Percentiles rank a stretch among this genome's conserved stretches.
These are phyloP conservation scores for Meleagris gallopavo DNA, from an alignment of 2,113 vertebrate species.

Conservation along the genomic window DNA sequence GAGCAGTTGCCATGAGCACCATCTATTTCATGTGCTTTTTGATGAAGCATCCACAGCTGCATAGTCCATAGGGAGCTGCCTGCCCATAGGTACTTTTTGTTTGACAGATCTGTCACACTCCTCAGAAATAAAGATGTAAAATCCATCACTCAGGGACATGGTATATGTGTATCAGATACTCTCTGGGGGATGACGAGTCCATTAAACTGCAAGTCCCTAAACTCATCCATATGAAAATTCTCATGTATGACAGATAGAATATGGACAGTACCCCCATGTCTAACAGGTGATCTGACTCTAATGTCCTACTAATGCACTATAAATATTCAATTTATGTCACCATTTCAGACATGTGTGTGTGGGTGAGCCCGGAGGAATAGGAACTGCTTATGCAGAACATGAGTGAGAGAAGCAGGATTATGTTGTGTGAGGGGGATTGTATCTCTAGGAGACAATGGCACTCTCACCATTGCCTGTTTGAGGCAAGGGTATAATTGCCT, in stretches of 20 bases:
- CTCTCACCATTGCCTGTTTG: background rate
- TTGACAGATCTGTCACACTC: conserved; percentile 68
- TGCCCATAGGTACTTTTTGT: conserved; percentile 43
- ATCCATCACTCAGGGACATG: conserved; percentile 58
- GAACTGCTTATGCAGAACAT: background rate
- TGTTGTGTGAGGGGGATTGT: background rate
- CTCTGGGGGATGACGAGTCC: conserved; percentile 2
- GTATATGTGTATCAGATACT: conserved; percentile 36
- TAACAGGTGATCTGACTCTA: conserved; percentile 21
- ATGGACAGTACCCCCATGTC: background rate
- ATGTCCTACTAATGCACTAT: background rate
- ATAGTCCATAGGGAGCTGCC: conserved; percentile 12
- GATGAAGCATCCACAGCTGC: background rate
- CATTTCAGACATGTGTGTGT: background rate
- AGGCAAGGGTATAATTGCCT: background rate
- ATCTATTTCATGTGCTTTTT: background rate
- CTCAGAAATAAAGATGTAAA: conserved; percentile 67
- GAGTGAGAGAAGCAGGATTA: background rate
- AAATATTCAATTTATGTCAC: conserved; percentile 26
- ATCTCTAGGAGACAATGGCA: background rate
- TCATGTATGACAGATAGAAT: conserved; percentile 37
- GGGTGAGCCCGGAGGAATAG: background rate
- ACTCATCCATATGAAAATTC: conserved; percentile 34
- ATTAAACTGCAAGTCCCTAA: conserved; percentile 32
- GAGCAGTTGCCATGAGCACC: background rate